Conservation (phyloP, 2,797 vertebrate genomes). For the Simalia tracyae region DNA sequence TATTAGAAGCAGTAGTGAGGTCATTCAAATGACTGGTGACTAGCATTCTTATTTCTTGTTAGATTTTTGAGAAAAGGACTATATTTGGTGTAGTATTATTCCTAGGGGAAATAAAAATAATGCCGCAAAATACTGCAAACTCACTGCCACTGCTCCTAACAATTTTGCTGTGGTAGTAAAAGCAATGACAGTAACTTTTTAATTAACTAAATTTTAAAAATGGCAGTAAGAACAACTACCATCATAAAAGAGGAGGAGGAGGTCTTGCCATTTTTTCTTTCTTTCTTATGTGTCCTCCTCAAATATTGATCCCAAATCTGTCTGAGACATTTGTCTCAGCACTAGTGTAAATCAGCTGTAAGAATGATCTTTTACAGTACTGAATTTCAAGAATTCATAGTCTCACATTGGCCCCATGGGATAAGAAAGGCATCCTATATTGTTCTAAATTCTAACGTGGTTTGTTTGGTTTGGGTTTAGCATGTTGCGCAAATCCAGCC, state of each 20-base stretch:
- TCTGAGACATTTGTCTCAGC: background rate
- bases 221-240: background rate
- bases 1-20: too few species aligned
- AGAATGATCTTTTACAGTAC: background rate
- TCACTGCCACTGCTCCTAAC: background rate
- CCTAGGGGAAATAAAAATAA: background rate
- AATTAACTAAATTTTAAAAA: background rate
- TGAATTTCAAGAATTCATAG: background rate
- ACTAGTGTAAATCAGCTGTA: too few species aligned
- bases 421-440: background rate
- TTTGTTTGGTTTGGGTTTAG: background rate
- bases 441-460: background rate
- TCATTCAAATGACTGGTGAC: background rate
- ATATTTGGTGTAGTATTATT: background rate
- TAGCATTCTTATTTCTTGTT: background rate
- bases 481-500: background rate
- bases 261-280: background rate
- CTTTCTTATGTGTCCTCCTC: background rate
- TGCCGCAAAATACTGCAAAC: background rate
- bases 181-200: background rate
- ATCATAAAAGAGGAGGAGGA: background rate
- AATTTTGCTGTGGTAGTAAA: background rate
- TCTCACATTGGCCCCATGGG: background rate
- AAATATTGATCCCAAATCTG: background rate
- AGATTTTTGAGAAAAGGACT: too few species aligned